Evolutionary conservation across 2,113 vertebrate species (phyloP).

Genomic region (Limanda limanda): DNA sequence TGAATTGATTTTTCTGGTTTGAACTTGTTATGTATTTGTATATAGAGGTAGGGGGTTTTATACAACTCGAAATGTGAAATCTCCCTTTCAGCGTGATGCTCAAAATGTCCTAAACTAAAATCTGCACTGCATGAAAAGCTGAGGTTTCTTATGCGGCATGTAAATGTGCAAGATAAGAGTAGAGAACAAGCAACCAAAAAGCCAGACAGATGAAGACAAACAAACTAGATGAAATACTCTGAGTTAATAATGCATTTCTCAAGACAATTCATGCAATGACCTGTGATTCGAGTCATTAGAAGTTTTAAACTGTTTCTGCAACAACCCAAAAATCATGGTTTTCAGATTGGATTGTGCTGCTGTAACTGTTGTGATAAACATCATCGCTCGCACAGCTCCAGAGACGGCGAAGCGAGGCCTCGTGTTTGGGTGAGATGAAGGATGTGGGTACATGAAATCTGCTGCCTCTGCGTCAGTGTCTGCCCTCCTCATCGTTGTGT

Average conservation of each 20-base stretch:
- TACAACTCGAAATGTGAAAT: neutral
- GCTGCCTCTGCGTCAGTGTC: conserved; percentile 61
- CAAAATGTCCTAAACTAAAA: neutral
- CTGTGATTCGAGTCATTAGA: neutral
- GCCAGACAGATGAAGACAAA: conserved; percentile 10
- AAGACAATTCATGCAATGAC: neutral
- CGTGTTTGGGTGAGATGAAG: conserved; percentile 60
- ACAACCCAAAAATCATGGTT: neutral
- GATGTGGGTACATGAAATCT: conserved; percentile 70
- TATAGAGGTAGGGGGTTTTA: neutral
- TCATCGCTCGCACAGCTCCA: conserved; percentile 39
- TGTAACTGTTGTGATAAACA: conserved; percentile 56
- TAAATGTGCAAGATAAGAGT: conserved; percentile 7
- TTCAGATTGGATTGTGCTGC: neutral
- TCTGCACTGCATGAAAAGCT: neutral
- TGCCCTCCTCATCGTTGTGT: conserved; percentile 55
- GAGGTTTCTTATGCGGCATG: neutral
- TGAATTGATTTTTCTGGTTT: neutral
- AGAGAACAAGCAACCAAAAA: conserved; percentile 39
- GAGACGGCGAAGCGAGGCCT: conserved; percentile 54
- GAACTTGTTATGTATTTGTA: neutral
- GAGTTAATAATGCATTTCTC: neutral
- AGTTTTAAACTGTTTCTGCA: neutral
- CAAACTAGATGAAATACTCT: neutral
- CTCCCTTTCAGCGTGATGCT: neutral